Conservation (phyloP, 2,888 invertebrate genomes). For the Eupithecia dodoneata region DNA sequence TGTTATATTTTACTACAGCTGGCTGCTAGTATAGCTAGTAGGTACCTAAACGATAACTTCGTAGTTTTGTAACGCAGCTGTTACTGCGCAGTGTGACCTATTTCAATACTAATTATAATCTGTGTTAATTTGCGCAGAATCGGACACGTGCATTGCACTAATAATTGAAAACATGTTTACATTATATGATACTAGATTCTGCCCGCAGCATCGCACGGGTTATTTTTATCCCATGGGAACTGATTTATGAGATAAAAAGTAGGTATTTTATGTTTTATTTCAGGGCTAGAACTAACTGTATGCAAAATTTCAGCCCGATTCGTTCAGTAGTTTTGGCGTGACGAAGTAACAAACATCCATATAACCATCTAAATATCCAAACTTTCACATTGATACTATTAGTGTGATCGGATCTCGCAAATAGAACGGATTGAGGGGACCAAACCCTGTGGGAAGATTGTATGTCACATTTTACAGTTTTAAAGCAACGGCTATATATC, state of each 20-base stretch:
- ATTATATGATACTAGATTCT: neutral
- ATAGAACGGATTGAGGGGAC: neutral
- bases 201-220: no score
- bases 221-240: no score
- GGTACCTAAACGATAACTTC: constrained; percentile 22
- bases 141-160: constrained; percentile 28
- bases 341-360: no score
- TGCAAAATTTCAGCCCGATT: no score
- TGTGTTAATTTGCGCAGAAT: constrained; percentile 29
- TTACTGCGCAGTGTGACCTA: constrained; percentile 27
- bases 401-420: neutral
- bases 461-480: no score
- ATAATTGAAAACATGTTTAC: constrained; percentile 36
- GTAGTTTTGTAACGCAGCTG: constrained; percentile 33
- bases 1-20: neutral
- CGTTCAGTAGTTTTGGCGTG: no score
- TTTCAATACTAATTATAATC: constrained; percentile 29
- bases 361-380: no score
- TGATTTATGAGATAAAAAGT: no score
- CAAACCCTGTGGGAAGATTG: neutral
- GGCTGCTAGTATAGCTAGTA: neutral
- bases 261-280: no score
- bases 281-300: no score
- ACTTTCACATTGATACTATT: no score
- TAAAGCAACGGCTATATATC: no score